Conservation (phyloP, 1,140 invertebrate genomes). For the Procambarus virginalis region DNA sequence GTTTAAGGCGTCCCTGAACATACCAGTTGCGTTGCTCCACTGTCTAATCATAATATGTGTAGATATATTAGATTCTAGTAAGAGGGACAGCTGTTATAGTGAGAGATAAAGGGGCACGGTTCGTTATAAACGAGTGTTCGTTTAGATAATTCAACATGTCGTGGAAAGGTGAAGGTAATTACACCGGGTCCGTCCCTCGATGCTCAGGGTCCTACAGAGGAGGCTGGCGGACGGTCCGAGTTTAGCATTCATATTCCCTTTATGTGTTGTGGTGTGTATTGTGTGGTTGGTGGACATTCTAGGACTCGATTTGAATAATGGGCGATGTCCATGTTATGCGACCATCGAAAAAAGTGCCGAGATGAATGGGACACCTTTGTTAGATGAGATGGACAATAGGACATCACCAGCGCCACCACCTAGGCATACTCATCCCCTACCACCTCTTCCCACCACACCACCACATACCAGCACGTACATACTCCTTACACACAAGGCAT, state of each 20-base stretch:
- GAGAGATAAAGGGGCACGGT: background rate
- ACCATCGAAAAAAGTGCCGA: slow-evolving; percentile 19
- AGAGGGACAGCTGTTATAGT: background rate
- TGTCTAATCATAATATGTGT: background rate
- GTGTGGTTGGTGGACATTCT: slow-evolving; percentile 42
- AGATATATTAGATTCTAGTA: slow-evolving; percentile 1
- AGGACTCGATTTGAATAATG: slow-evolving; percentile 53
- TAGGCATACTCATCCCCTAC: no score
- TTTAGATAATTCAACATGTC: slow-evolving; percentile 32
- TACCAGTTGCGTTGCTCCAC: no score
- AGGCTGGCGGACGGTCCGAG: slow-evolving; percentile 1
- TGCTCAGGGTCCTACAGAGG: background rate
- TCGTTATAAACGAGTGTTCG: slow-evolving; percentile 28
- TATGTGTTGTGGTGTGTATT: slow-evolving; percentile 50
- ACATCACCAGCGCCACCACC: background rate
- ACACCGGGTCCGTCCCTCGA: slow-evolving; percentile 4
- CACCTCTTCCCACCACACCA: no score
- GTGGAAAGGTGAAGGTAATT: slow-evolving; percentile 6
- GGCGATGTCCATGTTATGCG: slow-evolving; percentile 56
- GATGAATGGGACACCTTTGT: slow-evolving; percentile 31
- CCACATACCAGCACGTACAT: no score
- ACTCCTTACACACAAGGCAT: no score
- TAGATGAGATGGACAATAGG: slow-evolving; percentile 22
- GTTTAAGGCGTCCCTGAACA: no score
- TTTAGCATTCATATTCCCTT: slow-evolving; percentile 36